Evolutionary conservation across 37 sponge, comb jelly and placozoan species (phyloP), one percentile per base, ranked within the genome.

Genomic region (Ephydatia muelleri): DNA sequence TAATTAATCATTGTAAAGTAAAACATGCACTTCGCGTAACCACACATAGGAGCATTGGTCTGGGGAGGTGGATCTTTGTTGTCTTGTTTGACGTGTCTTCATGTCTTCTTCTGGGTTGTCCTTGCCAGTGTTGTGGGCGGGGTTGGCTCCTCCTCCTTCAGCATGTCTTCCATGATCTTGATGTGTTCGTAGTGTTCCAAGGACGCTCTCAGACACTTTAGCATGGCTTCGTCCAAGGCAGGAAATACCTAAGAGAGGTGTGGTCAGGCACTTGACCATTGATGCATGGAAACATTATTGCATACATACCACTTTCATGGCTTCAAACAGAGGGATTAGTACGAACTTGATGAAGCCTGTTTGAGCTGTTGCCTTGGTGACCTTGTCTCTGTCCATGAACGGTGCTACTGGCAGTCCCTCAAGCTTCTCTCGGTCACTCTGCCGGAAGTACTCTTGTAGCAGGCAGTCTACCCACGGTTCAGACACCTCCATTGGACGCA

Each of bases 401-500:
- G 96, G 93, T 29, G 91, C 85, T 4, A 95, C 96, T 8, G 96
- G 96, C 12, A 95, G 81, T 23, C 96, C 96, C 48, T 92, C 88
- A 21, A 69, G 66, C 87, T 95, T 95, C 84, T 95, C 96, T 16
- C 90, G 26, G 84, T 93, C 96, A 66, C 96, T 83, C 88, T 94
- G 89, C 79, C 76, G 76, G 75, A 95, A 95, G 85, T 93, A 92
- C 71, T 95, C 96, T 78, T 92, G 93, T 65, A 95, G 93, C 0
- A 95, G 86, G 57, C 96, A 95, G 85, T 95, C 96, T 0, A 88
- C 85, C 96, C 96, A 95, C n/a, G 93, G 93, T 83, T 93, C 96
- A 6, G 96, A 82, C 0, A 95, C 91, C 33, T 82, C 83, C 65
- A 77, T 90, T 0, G 96, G 96, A 38, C 96, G 81, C 0, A 95